These are phyloP conservation scores for Cryptophagus acutangulus DNA, from an alignment of 2,888 invertebrate genomes.

Conservation along the genomic window DNA sequence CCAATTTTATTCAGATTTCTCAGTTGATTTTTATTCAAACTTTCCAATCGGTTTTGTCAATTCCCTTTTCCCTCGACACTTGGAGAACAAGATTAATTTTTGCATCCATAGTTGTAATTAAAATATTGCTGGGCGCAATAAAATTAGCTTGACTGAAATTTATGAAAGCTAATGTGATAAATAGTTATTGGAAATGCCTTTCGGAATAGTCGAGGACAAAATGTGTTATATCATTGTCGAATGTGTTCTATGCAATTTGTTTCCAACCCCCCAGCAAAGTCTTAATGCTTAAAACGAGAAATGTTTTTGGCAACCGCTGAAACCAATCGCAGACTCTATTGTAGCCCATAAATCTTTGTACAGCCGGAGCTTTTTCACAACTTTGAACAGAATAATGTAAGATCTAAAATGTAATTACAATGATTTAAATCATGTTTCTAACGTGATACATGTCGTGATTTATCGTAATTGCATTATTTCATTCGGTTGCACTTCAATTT, in stretches of 20 bases:
- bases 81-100: no score
- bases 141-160: no score
- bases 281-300: constrained; percentile 29
- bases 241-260: constrained; percentile 27
- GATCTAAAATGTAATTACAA: constrained; percentile 33
- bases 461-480: no score
- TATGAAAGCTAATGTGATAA: background rate
- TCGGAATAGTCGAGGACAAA: background rate
- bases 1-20: no score
- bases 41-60: no score
- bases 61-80: no score
- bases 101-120: no score
- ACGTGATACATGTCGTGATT: no score
- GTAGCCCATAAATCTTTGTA: constrained; percentile 29
- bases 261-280: constrained; percentile 23
- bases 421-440: constrained; percentile 33
- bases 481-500: no score
- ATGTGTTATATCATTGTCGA: constrained; percentile 24
- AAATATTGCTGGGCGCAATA: no score
- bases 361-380: constrained; percentile 25
- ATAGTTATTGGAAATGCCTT: constrained; percentile 1
- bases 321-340: constrained; percentile 36
- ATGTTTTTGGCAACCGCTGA: constrained; percentile 35
- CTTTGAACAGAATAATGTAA: constrained; percentile 30
- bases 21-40: no score